A percentile compares a stretch with the other conserved stretches of the same genome.
phyloP scores from a whole-genome alignment of 1,140 invertebrate species.

The Notospermus geniculatus region DNA sequence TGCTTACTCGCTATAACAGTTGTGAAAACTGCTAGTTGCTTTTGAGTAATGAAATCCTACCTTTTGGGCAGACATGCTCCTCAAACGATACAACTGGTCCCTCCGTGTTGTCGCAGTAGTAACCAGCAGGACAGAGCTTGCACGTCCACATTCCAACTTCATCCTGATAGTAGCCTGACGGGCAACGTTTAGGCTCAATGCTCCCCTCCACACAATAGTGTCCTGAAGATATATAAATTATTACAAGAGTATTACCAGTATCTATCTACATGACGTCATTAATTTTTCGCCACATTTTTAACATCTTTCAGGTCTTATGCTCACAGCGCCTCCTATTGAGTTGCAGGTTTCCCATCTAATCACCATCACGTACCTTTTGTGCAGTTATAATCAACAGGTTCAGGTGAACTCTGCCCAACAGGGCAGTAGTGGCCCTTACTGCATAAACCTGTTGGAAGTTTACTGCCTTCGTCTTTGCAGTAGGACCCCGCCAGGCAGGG shows the following conservation, averaged over 20 bases:
- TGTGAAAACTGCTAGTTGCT: too few species aligned
- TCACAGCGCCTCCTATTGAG: too few species aligned
- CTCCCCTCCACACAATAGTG: constrained; percentile 43
- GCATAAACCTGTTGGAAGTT: constrained; percentile 39
- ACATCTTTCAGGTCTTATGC: too few species aligned
- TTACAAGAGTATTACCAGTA: too few species aligned
- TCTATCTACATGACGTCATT: too few species aligned
- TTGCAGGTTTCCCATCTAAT: too few species aligned
- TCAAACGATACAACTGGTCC: constrained; percentile 45
- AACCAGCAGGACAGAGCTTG: constrained; percentile 44
- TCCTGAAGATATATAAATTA: constrained; percentile 27
- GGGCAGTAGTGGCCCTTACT: constrained; percentile 46
- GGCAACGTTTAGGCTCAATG: constrained; percentile 30
- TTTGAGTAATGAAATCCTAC: too few species aligned
- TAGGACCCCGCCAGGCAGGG: constrained; percentile 40
- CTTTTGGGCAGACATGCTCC: constrained; percentile 35
- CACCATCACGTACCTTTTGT: constrained; percentile 22
- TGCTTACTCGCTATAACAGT: too few species aligned
- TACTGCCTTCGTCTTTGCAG: constrained; percentile 40
- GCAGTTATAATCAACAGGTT: constrained; percentile 40
- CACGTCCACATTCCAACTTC: constrained; percentile 37
- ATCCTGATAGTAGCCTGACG: constrained; percentile 43
- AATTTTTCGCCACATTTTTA: too few species aligned
- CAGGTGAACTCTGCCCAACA: constrained; percentile 35
- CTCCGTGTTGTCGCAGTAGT: constrained; percentile 44